A percentile compares a stretch with the other conserved stretches of the same genome.
phyloP scores from a whole-genome alignment of 2,113 vertebrate species.

The Ptilorrhoa leucosticta region DNA sequence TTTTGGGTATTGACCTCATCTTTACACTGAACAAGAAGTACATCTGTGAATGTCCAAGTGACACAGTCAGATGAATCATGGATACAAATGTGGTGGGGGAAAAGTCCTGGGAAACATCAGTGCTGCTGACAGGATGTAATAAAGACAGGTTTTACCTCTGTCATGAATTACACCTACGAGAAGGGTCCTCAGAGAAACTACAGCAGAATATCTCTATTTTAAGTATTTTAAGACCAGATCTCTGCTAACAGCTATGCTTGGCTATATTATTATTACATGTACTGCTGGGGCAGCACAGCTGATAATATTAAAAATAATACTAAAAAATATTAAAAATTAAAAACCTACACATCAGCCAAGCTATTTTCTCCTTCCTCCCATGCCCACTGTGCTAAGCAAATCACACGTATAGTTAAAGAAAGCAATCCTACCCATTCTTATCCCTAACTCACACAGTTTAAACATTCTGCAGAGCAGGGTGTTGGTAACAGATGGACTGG shows the following conservation, averaged over 20 bases:
- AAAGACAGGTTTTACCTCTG: not conserved
- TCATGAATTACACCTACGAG: accelerated
- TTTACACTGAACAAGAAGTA: not conserved
- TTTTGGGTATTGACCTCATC: not conserved
- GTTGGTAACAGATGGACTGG: not conserved
- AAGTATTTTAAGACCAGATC: not conserved
- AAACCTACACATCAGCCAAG: not conserved
- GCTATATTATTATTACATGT: not conserved
- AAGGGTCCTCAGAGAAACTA: not conserved
- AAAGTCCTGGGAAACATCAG: not conserved
- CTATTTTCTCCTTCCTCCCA: not conserved
- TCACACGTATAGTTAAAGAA: not conserved
- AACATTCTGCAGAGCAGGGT: not conserved
- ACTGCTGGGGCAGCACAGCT: not conserved
- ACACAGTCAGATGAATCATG: not conserved
- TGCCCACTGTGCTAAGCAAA: not conserved
- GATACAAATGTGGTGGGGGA: accelerated
- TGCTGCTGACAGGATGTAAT: not conserved
- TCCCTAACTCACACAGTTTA: not conserved
- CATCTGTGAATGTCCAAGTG: not conserved
- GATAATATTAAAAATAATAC: not conserved
- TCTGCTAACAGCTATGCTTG: not conserved
- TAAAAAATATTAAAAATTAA: not conserved
- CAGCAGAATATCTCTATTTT: not conserved
- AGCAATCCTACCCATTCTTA: not conserved